Evolutionary conservation across 2,888 invertebrate species (phyloP), one percentile per base, ranked within the genome.

Genomic region (Heliconius sara): DNA sequence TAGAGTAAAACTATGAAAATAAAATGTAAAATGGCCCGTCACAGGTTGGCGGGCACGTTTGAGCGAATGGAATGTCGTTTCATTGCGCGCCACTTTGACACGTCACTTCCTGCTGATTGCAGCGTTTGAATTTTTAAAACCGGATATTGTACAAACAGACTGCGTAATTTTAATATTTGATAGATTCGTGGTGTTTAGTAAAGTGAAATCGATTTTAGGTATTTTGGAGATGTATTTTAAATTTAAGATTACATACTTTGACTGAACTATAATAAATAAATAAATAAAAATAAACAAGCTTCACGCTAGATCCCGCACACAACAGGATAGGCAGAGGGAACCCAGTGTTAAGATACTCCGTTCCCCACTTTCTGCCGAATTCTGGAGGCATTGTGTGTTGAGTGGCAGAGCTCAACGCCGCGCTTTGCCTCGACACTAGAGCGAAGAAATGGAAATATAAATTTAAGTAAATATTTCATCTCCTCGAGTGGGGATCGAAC

Each of bases 51-150:
- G 76, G 66, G 75, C 60, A 78, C 76, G 76, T 80, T 78, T 73
- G 65, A 76, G 80, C 71, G 76, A 79, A 52, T 65, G 79, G 79
- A 76, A 75, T 75, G 74, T 47, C 74, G 68, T 79, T 79, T 82
- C 78, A 82, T 82, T 79, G 79, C 79, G 73, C 79, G 76, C 82
- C 81, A 79, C 82, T 82, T 82, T 82, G 82, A 76, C 79, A 78
- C 82, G 79, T 77, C 79, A 78, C 79, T 79, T 81, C 76, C 77
- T 77, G 60, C 67, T 79, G 76, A 79, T 79, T 81, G 79, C 79
- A 84, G 84, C 86, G 84, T 87, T 84, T 84, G 87, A 89, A 90
- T 88, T 89, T 90, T 85, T 87, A 90, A 91, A 87, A 85, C 85
- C 83, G 73, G 73, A 79, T 82, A 85, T 83, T 87, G 84, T 84